These are phyloP conservation scores for Chamaetylas fuelleborni DNA, from an alignment of 2,113 vertebrate species.

Conservation along the genomic window DNA sequence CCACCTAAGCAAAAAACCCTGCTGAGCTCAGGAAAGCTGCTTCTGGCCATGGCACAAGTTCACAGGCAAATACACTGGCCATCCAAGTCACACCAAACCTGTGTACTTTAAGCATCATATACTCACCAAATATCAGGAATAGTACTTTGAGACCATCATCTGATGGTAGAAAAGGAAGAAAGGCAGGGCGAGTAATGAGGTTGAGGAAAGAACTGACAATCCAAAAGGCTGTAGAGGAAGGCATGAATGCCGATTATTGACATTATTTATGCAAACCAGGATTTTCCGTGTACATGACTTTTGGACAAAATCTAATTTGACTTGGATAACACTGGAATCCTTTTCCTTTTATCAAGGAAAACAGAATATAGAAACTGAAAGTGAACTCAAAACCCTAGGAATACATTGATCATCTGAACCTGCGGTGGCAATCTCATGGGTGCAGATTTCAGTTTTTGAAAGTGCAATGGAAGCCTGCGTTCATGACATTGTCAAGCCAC, in stretches of 20 bases:
- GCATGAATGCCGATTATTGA: neutral
- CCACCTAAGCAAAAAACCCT: neutral
- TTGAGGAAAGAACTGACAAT: neutral
- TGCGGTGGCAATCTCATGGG: neutral
- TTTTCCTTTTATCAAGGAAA: neutral
- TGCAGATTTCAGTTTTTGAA: neutral
- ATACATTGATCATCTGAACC: neutral
- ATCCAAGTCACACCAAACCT: neutral
- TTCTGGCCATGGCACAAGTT: neutral
- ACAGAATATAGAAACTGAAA: neutral
- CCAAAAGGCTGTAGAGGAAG: neutral
- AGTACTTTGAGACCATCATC: neutral
- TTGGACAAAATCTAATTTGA: neutral
- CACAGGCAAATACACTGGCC: neutral
- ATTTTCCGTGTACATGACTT: neutral
- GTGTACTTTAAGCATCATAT: neutral
- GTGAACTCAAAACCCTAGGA: neutral
- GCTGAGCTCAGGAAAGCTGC: neutral
- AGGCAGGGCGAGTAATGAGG: neutral
- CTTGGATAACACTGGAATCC: neutral
- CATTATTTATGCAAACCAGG: neutral
- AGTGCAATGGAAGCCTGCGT: neutral
- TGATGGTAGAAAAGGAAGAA: neutral
- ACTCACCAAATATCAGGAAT: neutral
- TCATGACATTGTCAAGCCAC: neutral